Conservation (phyloP, 2,888 invertebrate species). For the Scaptomyza reducta region DNA sequence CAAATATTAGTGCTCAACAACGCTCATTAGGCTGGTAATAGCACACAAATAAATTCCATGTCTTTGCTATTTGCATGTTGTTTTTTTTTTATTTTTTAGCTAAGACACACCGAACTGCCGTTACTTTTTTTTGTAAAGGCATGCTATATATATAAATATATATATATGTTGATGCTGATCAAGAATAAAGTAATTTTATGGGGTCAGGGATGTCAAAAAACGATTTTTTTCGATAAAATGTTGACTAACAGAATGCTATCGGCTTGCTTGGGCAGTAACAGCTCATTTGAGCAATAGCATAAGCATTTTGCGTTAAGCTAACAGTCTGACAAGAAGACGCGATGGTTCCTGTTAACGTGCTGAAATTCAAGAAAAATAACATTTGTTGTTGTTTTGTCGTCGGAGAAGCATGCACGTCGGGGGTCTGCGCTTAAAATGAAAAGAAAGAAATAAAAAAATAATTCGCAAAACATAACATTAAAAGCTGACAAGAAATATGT, state of each 20-base stretch:
- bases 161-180: no score
- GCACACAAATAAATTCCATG: no score
- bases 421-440: slow-evolving; percentile 33
- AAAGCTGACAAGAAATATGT: slow-evolving; percentile 9
- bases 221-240: not conserved
- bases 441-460: slow-evolving; percentile 31
- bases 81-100: no score
- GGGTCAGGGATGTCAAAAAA: no score
- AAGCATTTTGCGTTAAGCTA: slow-evolving; percentile 19
- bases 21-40: no score
- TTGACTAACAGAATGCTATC: slow-evolving; percentile 1
- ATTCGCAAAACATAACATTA: slow-evolving; percentile 34
- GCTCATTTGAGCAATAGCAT: slow-evolving; percentile 37
- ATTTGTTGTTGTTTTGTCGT: slow-evolving; percentile 57
- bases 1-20: no score
- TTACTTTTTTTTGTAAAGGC: no score
- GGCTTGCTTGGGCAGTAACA: slow-evolving; percentile 20
- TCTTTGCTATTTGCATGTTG: no score
- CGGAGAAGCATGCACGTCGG: slow-evolving; percentile 36
- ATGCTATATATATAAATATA: no score
- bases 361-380: slow-evolving; percentile 42
- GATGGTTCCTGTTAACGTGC: slow-evolving; percentile 36
- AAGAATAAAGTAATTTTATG: no score
- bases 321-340: slow-evolving; percentile 34
- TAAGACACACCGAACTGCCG: no score